Conservation (phyloP, 2,113 vertebrate species). For the Gallinago jamesoni region DNA sequence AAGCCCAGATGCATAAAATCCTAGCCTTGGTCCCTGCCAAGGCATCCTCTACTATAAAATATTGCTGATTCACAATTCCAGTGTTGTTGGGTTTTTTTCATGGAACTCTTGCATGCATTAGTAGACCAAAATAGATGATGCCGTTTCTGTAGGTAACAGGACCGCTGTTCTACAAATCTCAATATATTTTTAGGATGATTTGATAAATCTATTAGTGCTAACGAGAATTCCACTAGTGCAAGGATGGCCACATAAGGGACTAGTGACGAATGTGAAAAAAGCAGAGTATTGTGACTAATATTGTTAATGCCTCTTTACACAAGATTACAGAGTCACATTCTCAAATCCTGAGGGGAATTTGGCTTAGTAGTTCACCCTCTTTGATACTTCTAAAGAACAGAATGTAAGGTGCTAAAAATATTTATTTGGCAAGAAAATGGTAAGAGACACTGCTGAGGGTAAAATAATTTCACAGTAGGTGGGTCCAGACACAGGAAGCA, state of each 20-base stretch:
- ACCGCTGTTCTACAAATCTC: not conserved
- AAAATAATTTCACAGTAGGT: conserved; percentile 16
- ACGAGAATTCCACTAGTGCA: not conserved
- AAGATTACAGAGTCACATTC: conserved; percentile 67
- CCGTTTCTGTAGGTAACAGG: not conserved
- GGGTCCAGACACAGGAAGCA: not conserved
- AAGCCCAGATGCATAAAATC: not conserved
- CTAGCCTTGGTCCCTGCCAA: not conserved
- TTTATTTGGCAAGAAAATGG: conserved; percentile 13
- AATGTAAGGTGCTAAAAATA: conserved; percentile 48
- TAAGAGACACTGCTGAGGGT: not conserved
- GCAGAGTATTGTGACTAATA: conserved; percentile 48
- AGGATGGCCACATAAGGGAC: not conserved
- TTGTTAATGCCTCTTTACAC: conserved; percentile 60
- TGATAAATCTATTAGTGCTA: not conserved
- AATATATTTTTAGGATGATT: not conserved
- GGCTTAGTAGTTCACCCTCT: conserved; percentile 44
- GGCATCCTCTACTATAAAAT: not conserved
- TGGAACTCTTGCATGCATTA: not conserved
- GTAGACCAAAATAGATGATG: not conserved
- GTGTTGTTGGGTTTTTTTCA: not conserved
- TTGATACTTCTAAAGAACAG: conserved; percentile 45
- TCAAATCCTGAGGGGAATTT: conserved; percentile 64
- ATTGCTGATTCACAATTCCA: not conserved
- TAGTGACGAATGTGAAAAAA: conserved; percentile 8